Conservation (phyloP, 2,888 invertebrate species). For the Volucella inflata region DNA sequence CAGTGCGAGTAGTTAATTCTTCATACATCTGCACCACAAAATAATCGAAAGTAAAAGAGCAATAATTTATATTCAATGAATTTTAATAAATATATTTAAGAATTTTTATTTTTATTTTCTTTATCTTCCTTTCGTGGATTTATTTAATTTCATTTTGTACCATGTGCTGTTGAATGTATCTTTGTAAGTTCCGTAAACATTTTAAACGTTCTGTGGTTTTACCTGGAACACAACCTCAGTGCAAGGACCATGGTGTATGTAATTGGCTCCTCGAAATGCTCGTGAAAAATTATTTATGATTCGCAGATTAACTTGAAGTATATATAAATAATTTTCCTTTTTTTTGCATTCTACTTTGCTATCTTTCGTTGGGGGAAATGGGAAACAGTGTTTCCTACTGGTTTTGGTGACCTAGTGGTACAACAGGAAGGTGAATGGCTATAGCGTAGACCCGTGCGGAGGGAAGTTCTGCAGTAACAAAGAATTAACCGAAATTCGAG, state of each 20-base stretch:
- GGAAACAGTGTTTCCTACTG: background rate
- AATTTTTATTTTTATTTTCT: background rate
- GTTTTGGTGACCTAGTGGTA: background rate
- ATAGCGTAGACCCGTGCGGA: background rate
- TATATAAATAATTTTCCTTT: constrained; percentile 10
- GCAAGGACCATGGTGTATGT: background rate
- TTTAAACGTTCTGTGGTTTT: background rate
- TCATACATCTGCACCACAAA: no score
- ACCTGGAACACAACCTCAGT: background rate
- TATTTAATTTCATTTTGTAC: constrained; percentile 1
- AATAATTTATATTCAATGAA: background rate
- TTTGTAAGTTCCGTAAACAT: background rate
- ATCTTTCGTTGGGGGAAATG: constrained; percentile 13
- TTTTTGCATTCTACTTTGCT: constrained; percentile 12
- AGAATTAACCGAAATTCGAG: constrained; percentile 20
- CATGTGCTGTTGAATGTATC: background rate
- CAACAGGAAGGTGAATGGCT: background rate
- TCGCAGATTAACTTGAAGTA: constrained; percentile 22
- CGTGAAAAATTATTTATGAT: constrained; percentile 38
- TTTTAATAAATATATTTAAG: background rate
- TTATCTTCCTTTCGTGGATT: background rate
- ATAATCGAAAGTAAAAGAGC: no score
- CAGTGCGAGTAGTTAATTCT: no score
- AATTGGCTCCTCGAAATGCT: background rate
- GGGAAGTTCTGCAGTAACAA: constrained; percentile 23